phyloP scores from a whole-genome alignment of 1,140 invertebrate genomes.

The Diplogasteroides magnus region DNA sequence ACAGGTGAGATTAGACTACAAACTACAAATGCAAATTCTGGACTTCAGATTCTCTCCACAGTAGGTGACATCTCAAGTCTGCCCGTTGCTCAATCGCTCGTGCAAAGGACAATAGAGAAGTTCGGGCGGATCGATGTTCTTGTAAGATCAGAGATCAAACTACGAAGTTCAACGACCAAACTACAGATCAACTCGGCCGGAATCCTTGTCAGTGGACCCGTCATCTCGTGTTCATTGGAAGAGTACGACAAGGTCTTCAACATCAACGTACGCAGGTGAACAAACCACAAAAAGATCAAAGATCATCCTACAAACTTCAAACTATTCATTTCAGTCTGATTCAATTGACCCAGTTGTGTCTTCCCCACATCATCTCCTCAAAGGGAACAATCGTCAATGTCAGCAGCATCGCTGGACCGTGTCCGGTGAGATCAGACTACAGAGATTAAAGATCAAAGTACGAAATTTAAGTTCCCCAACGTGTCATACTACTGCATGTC shows the following conservation, averaged over 20 bases:
- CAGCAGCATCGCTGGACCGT: constrained; percentile 77
- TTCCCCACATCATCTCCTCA: constrained; percentile 73
- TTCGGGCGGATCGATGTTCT: constrained; percentile 32
- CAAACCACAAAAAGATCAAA: no score
- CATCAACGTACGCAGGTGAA: constrained; percentile 70
- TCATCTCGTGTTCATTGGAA: constrained; percentile 74
- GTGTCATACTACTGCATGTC: constrained; percentile 55
- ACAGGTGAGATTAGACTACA: not conserved
- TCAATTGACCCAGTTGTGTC: constrained; percentile 76
- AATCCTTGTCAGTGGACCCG: constrained; percentile 72
- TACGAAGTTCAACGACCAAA: not conserved
- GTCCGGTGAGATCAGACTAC: constrained; percentile 60
- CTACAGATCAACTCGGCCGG: constrained; percentile 76
- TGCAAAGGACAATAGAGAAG: constrained; percentile 21
- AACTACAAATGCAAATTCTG: no score
- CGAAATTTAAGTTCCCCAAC: constrained; percentile 42
- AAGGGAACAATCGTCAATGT: constrained; percentile 84
- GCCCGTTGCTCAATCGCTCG: constrained; percentile 15
- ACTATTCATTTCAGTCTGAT: constrained; percentile 58
- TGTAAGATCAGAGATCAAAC: constrained; percentile 9
- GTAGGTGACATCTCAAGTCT: constrained; percentile 41
- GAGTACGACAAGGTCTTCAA: constrained; percentile 79
- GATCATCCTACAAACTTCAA: constrained; percentile 63
- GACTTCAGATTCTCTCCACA: constrained; percentile 43
- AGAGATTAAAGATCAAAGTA: not conserved